Conservation (phyloP, 2,888 invertebrate species). For the Elysia crispata region DNA sequence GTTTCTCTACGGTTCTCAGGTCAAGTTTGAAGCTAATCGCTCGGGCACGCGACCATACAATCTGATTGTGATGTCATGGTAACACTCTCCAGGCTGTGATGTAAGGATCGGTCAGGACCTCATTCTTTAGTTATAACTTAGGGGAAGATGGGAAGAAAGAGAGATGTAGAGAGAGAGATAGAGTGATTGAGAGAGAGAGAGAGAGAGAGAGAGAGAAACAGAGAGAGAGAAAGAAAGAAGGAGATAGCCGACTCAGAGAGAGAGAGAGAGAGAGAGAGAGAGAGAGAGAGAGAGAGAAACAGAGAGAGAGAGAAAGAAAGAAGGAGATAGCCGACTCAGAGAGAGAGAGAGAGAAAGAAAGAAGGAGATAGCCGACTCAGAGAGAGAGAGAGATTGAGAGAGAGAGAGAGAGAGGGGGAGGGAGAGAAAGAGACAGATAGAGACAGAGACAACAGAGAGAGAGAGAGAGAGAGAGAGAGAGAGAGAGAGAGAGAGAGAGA, state of each 20-base stretch:
- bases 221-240: neutral
- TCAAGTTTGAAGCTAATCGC: too few relatives aligned
- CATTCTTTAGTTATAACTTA: too few relatives aligned
- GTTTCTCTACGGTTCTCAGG: too few relatives aligned
- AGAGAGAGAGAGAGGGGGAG: conserved; percentile 15
- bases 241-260: too few relatives aligned
- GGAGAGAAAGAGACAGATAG: conserved; percentile 22
- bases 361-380: too few relatives aligned
- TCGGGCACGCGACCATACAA: too few relatives aligned
- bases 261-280: neutral
- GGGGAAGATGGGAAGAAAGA: neutral
- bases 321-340: neutral
- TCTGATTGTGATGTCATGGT: too few relatives aligned
- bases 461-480: neutral
- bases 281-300: neutral
- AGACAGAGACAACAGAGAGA: neutral
- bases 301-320: neutral
- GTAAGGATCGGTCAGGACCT: too few relatives aligned
- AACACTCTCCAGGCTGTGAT: too few relatives aligned
- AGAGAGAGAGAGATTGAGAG: neutral
- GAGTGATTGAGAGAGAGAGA: neutral
- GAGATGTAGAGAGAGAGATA: neutral
- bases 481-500: neutral
- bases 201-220: conserved; percentile 15
- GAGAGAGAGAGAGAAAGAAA: neutral